Evolutionary conservation across 1,140 invertebrate genomes (phyloP).

Genomic region (Calliopsis andreniformis): DNA sequence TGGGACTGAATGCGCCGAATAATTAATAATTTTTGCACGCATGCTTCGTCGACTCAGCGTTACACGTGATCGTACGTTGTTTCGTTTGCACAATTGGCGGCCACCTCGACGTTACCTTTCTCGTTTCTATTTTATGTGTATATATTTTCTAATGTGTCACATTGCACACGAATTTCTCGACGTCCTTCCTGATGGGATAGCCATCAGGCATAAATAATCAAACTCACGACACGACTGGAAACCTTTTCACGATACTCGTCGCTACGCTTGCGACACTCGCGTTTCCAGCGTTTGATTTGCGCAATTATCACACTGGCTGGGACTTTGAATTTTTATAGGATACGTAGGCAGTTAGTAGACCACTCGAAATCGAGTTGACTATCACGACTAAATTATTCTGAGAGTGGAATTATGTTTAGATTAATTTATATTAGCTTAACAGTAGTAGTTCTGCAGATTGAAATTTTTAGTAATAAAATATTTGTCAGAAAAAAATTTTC

Average conservation of each 20-base stretch:
- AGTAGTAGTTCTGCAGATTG: no score
- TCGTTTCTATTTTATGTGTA: background rate
- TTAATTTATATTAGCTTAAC: background rate
- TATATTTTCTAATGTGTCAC: background rate
- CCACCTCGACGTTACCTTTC: background rate
- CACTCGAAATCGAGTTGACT: background rate
- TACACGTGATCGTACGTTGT: background rate
- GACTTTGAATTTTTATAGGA: conserved; percentile 21
- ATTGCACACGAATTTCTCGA: background rate
- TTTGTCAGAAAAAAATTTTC: no score
- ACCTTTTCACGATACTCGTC: conserved; percentile 1
- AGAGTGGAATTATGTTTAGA: background rate
- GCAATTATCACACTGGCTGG: background rate
- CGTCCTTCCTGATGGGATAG: background rate
- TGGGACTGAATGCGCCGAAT: background rate
- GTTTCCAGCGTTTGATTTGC: conserved; percentile 8
- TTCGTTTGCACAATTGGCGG: background rate
- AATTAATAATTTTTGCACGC: conserved; percentile 41
- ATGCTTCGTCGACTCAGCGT: background rate
- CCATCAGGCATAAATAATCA: background rate
- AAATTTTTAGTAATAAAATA: no score
- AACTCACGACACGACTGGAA: background rate
- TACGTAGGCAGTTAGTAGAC: background rate
- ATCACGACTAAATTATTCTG: background rate
- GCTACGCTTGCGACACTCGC: background rate